These are phyloP conservation scores for Drosophila bunnanda DNA, from an alignment of 2,888 invertebrate genomes.

Conservation along the genomic window DNA sequence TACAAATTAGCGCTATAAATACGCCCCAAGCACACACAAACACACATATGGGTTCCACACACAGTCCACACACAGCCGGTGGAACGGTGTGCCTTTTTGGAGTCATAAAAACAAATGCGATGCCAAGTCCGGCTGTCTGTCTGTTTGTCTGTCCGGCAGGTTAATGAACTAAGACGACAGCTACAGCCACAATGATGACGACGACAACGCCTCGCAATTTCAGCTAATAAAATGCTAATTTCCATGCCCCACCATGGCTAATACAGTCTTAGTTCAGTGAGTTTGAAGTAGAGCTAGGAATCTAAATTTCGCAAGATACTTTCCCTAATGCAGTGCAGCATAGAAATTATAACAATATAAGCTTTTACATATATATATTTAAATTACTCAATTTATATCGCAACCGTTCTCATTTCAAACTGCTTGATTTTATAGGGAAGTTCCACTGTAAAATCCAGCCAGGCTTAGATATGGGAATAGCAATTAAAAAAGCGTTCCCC, in stretches of 20 bases:
- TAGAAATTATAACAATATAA: neutral
- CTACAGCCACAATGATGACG: slow-evolving; percentile 28
- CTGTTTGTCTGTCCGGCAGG: slow-evolving; percentile 38
- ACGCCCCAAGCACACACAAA: slow-evolving; percentile 40
- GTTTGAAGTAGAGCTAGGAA: neutral
- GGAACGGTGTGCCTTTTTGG: slow-evolving; percentile 15
- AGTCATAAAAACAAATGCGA: slow-evolving; percentile 67
- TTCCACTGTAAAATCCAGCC: slow-evolving; percentile 14
- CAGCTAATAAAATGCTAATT: slow-evolving; percentile 73
- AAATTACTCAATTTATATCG: neutral
- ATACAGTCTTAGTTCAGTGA: neutral
- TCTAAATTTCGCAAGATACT: neutral
- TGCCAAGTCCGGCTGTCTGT: slow-evolving; percentile 26
- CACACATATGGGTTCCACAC: slow-evolving; percentile 52
- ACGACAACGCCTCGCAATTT: slow-evolving; percentile 44
- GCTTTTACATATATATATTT: neutral
- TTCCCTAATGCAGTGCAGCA: neutral
- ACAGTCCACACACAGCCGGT: slow-evolving; percentile 12
- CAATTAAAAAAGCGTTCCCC: slow-evolving; percentile 27
- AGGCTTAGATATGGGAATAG: slow-evolving; percentile 26
- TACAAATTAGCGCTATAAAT: slow-evolving; percentile 77
- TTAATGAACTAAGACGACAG: slow-evolving; percentile 61
- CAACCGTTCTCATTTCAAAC: too few species aligned
- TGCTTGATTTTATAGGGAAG: neutral
- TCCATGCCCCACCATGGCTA: slow-evolving; percentile 17